These are phyloP conservation scores for Furcula furcula DNA, from an alignment of 2,888 invertebrate species.

Conservation along the genomic window DNA sequence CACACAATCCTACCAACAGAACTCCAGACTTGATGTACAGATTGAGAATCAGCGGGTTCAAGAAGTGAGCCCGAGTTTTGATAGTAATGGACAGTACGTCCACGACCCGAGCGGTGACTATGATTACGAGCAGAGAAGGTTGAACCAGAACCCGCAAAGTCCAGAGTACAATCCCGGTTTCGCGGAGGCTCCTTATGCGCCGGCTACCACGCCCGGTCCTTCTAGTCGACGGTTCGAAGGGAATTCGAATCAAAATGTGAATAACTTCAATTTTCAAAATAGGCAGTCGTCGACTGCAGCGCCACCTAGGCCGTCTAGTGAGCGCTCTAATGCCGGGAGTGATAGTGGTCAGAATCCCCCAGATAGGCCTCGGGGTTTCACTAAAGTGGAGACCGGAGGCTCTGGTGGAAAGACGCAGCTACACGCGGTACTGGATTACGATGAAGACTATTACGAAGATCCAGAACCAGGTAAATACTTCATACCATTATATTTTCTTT, in stretches of 20 bases:
- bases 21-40: slow-evolving; percentile 61
- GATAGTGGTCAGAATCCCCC: slow-evolving; percentile 59
- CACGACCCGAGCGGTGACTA: slow-evolving; percentile 75
- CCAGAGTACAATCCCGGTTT: slow-evolving; percentile 62
- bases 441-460: slow-evolving; percentile 82
- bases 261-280: slow-evolving; percentile 59
- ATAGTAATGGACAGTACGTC: slow-evolving; percentile 68
- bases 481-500: too few species aligned
- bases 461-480: slow-evolving; percentile 75
- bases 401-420: slow-evolving; percentile 84
- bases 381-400: slow-evolving; percentile 82
- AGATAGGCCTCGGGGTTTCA: slow-evolving; percentile 83
- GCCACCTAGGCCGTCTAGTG: slow-evolving; percentile 41
- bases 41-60: slow-evolving; percentile 68
- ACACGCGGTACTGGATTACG: slow-evolving; percentile 88
- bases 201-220: slow-evolving; percentile 54
- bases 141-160: slow-evolving; percentile 45
- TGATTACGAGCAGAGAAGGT: slow-evolving; percentile 67
- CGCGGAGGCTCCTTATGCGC: slow-evolving; percentile 59
- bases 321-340: slow-evolving; percentile 78
- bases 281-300: slow-evolving; percentile 47
- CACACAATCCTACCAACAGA: slow-evolving; percentile 67
- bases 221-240: slow-evolving; percentile 72
- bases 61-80: slow-evolving; percentile 58
- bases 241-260: slow-evolving; percentile 59